Evolutionary conservation across 2,113 vertebrate species (phyloP).

Genomic region (Falcunculus frontatus): DNA sequence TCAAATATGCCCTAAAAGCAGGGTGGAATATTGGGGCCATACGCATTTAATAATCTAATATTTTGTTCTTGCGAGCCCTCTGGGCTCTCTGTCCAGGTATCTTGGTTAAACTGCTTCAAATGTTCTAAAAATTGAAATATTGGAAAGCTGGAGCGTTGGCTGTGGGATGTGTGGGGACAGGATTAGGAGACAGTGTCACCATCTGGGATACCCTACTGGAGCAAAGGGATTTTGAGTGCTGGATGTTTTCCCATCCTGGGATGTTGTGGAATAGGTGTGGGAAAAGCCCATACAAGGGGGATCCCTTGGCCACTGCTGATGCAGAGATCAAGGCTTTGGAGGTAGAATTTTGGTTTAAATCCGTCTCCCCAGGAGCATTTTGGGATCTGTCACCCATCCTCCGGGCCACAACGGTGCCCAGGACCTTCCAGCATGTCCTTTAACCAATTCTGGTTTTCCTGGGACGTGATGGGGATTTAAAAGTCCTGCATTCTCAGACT

Average conservation of each 20-base stretch:
- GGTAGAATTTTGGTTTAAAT: neutral
- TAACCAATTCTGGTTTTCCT: neutral
- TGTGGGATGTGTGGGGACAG: neutral
- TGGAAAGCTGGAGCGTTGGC: neutral
- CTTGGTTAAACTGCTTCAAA: neutral
- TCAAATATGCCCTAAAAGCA: fast-evolving
- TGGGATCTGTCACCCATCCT: neutral
- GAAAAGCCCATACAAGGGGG: neutral
- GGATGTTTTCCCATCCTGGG: neutral
- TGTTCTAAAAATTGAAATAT: fast-evolving
- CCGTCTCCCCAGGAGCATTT: neutral
- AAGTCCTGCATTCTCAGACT: conserved; percentile 52
- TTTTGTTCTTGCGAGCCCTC: neutral
- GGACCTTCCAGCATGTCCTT: neutral
- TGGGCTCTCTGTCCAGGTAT: neutral
- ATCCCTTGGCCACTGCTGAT: neutral
- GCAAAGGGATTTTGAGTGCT: neutral
- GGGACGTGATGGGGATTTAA: neutral
- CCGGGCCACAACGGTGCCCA: fast-evolving
- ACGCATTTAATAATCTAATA: fast-evolving
- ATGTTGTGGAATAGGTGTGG: fast-evolving
- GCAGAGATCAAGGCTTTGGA: neutral
- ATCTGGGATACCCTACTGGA: neutral
- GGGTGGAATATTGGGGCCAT: neutral
- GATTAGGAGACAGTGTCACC: neutral